These are phyloP conservation scores for Melanotaenia trifasciata DNA, from an alignment of 2,797 vertebrate genomes.

Conservation along the genomic window DNA sequence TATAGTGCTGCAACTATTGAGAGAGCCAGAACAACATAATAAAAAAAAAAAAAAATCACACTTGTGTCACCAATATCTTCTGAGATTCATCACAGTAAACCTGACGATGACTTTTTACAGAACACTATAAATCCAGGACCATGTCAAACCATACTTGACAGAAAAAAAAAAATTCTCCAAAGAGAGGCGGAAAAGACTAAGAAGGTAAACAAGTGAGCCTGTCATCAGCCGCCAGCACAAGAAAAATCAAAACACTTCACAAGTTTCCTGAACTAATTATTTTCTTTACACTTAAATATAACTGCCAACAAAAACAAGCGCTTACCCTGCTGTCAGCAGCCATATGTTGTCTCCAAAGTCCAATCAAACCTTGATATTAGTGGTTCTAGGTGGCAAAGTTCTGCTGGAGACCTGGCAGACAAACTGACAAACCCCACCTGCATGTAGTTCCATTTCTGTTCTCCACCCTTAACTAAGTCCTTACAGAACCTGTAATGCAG, in stretches of 20 bases:
- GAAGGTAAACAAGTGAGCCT: background rate
- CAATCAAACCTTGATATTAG: background rate
- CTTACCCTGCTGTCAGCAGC: conserved; percentile 8
- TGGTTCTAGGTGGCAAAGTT: background rate
- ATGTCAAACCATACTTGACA: background rate
- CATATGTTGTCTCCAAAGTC: background rate
- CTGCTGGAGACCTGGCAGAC: background rate
- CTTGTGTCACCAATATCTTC: no score
- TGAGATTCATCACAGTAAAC: no score
- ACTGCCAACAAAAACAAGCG: background rate
- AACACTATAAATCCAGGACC: background rate
- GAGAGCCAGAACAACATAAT: no score
- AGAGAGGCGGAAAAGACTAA: background rate
- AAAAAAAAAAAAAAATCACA: no score
- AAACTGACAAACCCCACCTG: conserved; percentile 3
- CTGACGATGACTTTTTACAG: no score
- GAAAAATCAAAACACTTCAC: background rate
- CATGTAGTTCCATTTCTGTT: background rate
- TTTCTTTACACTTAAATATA: background rate
- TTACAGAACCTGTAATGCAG: background rate
- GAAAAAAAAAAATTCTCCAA: background rate
- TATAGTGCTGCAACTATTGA: background rate
- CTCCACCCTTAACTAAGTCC: background rate
- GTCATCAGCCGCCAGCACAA: background rate
- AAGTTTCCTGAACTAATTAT: background rate